Evolutionary conservation across 1,140 invertebrate genomes (phyloP).

Genomic region (Harlomillsia oculata): DNA sequence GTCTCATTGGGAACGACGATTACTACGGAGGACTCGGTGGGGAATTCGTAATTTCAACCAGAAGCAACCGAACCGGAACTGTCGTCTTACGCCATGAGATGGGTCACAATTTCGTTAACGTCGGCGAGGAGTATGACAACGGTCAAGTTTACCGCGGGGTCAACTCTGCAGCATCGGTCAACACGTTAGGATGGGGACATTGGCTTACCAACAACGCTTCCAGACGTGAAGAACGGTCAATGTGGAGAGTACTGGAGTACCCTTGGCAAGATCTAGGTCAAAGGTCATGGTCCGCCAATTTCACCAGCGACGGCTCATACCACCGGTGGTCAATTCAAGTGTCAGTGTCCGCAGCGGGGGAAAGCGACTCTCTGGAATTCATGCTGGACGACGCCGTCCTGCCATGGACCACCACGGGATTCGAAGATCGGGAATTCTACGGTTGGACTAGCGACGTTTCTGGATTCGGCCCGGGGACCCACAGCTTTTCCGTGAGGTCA

Average conservation of each 20-base stretch:
- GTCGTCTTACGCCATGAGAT: slow-evolving; percentile 22
- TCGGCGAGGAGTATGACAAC: slow-evolving; percentile 21
- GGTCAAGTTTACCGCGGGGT: slow-evolving; percentile 16
- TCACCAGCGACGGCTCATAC: slow-evolving; percentile 8
- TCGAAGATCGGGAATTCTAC: slow-evolving; percentile 26
- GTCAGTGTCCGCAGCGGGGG: slow-evolving; percentile 7
- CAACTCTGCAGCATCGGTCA: slow-evolving; percentile 3
- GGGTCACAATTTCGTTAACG: slow-evolving; percentile 18
- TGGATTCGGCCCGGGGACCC: slow-evolving; percentile 18
- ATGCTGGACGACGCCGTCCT: slow-evolving; percentile 12
- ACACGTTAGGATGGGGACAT: slow-evolving; percentile 5
- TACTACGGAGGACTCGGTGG: slow-evolving; percentile 16
- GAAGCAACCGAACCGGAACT: slow-evolving; percentile 14
- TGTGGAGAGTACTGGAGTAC: slow-evolving; percentile 13
- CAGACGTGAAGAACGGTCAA: slow-evolving; percentile 7
- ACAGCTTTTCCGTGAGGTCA: slow-evolving; percentile 17
- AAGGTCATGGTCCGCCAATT: slow-evolving; percentile 2
- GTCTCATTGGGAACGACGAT: slow-evolving; percentile 22
- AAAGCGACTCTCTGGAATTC: slow-evolving; percentile 14
- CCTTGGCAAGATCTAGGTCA: slow-evolving; percentile 14
- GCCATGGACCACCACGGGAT: slow-evolving; percentile 11
- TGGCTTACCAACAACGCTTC: slow-evolving; percentile 10
- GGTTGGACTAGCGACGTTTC: slow-evolving; percentile 4
- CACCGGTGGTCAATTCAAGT: slow-evolving; percentile 9
- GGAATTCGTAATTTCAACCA: slow-evolving; percentile 28